A percentile compares a stretch with the other conserved stretches of the same genome.
Conservation (phyloP, 2,797 vertebrate genomes). For the Notamacropus eugenii region DNA sequence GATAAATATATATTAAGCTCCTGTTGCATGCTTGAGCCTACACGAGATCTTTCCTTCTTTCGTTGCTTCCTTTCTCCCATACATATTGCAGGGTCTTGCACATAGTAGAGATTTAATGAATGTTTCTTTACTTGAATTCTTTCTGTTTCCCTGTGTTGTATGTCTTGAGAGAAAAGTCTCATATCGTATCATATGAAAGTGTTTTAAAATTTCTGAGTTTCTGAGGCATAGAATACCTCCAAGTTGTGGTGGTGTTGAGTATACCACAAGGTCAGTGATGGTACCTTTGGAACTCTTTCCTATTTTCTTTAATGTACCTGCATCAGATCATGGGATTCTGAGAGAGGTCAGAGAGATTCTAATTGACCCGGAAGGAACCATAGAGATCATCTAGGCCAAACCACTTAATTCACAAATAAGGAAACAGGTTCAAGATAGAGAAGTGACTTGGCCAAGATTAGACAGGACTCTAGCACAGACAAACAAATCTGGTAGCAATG, state of each 20-base stretch:
- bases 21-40: neutral
- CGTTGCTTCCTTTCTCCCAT: neutral
- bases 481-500: neutral
- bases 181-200: neutral
- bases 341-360: neutral
- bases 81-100: neutral
- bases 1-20: neutral
- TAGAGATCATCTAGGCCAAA: neutral
- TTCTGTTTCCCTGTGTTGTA: neutral
- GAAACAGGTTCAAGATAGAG: neutral
- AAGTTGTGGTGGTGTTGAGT: neutral
- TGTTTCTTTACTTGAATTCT: neutral
- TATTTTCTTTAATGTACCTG: neutral
- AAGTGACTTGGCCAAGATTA: neutral
- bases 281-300: neutral
- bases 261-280: neutral
- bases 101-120: neutral
- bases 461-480: neutral
- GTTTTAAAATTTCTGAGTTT: neutral
- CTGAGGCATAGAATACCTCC: neutral
- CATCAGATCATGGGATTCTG: neutral
- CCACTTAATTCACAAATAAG: neutral
- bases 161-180: neutral
- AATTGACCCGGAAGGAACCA: neutral
- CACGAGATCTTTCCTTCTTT: neutral